These are phyloP conservation scores for Crotalus adamanteus DNA, from an alignment of 2,797 vertebrate species.

Conservation along the genomic window DNA sequence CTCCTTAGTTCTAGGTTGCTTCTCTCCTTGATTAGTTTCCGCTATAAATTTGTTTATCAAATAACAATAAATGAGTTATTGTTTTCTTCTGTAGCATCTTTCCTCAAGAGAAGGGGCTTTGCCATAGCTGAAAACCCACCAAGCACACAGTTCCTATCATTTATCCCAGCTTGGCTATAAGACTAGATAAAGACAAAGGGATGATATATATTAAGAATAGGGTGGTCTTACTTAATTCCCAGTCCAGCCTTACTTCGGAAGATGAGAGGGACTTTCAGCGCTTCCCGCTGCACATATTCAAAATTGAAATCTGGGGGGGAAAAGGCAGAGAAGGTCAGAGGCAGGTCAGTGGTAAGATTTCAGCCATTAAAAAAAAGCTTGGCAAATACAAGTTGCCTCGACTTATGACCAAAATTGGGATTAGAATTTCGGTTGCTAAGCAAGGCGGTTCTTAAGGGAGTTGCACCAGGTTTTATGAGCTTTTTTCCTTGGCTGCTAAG, in stretches of 20 bases:
- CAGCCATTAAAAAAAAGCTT: neutral
- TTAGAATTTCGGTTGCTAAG: neutral
- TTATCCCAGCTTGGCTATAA: neutral
- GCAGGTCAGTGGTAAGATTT: neutral
- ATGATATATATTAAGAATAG: conserved; percentile 30
- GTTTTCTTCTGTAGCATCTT: neutral
- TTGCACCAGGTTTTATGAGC: neutral
- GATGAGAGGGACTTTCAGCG: conserved; percentile 87
- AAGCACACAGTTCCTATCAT: no score
- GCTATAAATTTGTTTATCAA: neutral
- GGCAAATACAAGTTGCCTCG: neutral
- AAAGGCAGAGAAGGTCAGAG: neutral
- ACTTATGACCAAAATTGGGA: neutral
- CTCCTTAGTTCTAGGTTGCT: no score
- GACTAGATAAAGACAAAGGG: neutral
- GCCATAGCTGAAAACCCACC: neutral
- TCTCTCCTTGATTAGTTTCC: no score
- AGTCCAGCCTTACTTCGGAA: conserved; percentile 92
- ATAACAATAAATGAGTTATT: neutral
- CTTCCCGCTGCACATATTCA: conserved; percentile 95
- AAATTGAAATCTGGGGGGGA: conserved; percentile 89
- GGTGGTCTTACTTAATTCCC: conserved; percentile 90
- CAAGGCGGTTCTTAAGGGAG: neutral
- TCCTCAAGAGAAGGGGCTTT: neutral
- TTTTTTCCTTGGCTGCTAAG: neutral